Evolutionary conservation across 2,888 invertebrate genomes (phyloP).

Genomic region (Stenodera caucasica): DNA sequence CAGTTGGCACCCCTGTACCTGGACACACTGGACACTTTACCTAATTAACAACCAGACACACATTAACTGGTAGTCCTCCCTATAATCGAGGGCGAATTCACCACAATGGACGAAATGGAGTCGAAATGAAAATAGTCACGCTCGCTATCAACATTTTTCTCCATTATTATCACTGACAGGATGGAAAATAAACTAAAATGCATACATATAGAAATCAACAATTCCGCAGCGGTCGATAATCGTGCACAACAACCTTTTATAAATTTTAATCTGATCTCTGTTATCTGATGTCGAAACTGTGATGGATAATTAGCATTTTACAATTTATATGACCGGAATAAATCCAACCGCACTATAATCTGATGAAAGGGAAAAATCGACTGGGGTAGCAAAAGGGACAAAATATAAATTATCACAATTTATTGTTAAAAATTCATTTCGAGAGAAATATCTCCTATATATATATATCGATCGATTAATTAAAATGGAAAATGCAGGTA

Average conservation of each 20-base stretch:
- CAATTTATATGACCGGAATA: not conserved
- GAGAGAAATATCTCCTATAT: no score
- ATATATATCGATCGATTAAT: no score
- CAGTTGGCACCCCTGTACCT: conserved; percentile 32
- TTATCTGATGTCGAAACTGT: not conserved
- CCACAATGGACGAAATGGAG: conserved; percentile 4
- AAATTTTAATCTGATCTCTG: not conserved
- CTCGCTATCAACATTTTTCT: conserved; percentile 29
- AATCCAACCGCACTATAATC: not conserved
- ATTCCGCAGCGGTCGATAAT: not conserved
- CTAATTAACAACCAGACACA: conserved; percentile 29
- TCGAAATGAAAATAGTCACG: conserved; percentile 30
- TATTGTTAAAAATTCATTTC: no score
- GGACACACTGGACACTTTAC: conserved; percentile 29
- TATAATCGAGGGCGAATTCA: not conserved
- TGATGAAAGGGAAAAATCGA: not conserved
- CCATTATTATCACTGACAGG: conserved; percentile 25
- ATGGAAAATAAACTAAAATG: not conserved
- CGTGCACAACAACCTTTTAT: not conserved
- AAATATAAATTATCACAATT: not conserved
- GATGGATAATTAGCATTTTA: not conserved
- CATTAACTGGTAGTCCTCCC: not conserved
- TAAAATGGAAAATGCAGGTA: not conserved
- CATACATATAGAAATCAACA: not conserved
- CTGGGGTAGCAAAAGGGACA: not conserved